phyloP scores from a whole-genome alignment of 2,797 vertebrate species.

The Botia almorhae region DNA sequence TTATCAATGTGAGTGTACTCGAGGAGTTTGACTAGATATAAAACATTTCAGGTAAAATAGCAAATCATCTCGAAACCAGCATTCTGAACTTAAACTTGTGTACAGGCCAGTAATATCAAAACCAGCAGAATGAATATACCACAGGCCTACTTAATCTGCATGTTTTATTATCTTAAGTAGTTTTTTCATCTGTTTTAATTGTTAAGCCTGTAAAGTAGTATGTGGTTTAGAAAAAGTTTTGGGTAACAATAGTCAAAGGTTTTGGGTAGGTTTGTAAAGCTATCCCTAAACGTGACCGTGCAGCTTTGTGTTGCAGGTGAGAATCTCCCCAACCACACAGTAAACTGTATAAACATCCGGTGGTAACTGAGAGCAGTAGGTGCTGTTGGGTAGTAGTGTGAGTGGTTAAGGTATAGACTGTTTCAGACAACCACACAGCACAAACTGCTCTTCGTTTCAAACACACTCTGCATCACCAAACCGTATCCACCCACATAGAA shows the following conservation, averaged over 20 bases:
- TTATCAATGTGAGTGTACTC: slow-evolving; percentile 4
- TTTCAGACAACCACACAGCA: slow-evolving; percentile 65
- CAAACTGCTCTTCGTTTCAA: slow-evolving; percentile 63
- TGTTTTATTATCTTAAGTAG: background rate
- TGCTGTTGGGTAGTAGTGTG: slow-evolving; percentile 61
- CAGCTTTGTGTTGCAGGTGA: slow-evolving; percentile 64
- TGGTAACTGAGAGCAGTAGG: slow-evolving; percentile 61
- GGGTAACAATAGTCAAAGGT: background rate
- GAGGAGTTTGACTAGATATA: background rate
- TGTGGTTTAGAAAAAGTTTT: background rate
- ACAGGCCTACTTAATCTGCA: background rate
- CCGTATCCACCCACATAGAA: slow-evolving; percentile 32
- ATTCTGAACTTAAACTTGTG: slow-evolving; percentile 5
- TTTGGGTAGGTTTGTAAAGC: background rate
- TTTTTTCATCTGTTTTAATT: background rate
- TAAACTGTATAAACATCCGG: slow-evolving; percentile 74
- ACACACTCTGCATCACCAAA: slow-evolving; percentile 53
- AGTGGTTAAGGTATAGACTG: slow-evolving; percentile 70
- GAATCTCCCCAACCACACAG: slow-evolving; percentile 58
- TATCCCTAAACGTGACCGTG: slow-evolving; percentile 12
- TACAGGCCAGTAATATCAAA: slow-evolving; percentile 9
- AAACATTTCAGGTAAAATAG: background rate
- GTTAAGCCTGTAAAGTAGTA: background rate
- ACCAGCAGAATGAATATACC: slow-evolving; percentile 8
- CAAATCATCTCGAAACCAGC: slow-evolving; percentile 21